Base-by-base conservation (phyloP, 2,797 vertebrate genomes). In the Liparis tanakae region DNA sequence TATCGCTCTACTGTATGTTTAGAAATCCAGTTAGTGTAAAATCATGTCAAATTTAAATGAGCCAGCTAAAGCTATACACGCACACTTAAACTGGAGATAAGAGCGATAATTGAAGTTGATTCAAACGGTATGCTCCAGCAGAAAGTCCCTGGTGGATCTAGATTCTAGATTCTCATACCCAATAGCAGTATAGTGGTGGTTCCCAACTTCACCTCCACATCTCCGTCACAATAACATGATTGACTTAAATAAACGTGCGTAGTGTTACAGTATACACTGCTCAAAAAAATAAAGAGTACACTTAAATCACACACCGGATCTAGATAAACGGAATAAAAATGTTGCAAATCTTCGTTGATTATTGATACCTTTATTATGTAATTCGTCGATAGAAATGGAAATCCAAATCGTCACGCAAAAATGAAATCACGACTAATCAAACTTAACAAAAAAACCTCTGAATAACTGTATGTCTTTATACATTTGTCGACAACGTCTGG, bases 11-110 rank as follows among this genome's bases (percentile, higher is more conserved):
- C 50, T 44, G 62, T 65, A 50, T 25, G 36, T 43, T 67, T 6
- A 14, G 17, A 57, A 50, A 44, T 70, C 56, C 50, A 58, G 17
- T 1, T 34, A 22, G 33, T 17, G 36, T 54, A 43, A 67, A 53
- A 71, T n/a, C 60, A 41, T 58, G 53, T 75, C 53, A 70, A 77
- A 76, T 79, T 71, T 50, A 78, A 84, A 83, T 78, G 67, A 84
- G 69, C 33, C 72, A 33, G 39, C 65, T 46, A 51, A 78, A 67
- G 30, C 54, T 41, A 59, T 34, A 37, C 25, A 30, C 44, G 17
- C 17, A 37, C 18, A 18, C 62, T 72, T 17, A 33, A 60, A 78
- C 8, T 22, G 30, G 17, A 77, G 67, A 70, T 75, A 72, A 76
- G 58, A 37, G 48, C 0, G 1, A 33, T 67, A 48, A 71, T 56